Evolutionary conservation across 2,797 vertebrate species (phyloP).

Genomic region (Naso thynnoides): DNA sequence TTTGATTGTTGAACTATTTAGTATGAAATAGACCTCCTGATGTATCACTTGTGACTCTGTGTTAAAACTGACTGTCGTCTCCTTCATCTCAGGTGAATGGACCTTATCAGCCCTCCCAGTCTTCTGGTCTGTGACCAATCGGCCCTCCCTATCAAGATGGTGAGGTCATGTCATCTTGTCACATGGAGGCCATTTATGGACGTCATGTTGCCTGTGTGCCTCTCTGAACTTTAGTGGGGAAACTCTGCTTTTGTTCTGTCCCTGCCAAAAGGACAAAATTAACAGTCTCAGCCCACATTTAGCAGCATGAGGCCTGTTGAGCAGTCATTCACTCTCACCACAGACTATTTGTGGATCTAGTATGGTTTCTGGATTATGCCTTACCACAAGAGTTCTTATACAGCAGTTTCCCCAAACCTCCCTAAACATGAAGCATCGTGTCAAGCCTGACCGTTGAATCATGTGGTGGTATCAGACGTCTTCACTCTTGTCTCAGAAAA

Average conservation of each 20-base stretch:
- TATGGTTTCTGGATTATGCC: slow-evolving; percentile 58
- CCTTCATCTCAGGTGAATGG: slow-evolving; percentile 88
- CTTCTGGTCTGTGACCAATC: slow-evolving; percentile 88
- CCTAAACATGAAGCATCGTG: slow-evolving; percentile 45
- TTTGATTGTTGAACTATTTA: neutral
- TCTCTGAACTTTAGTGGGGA: slow-evolving; percentile 11
- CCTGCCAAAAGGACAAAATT: slow-evolving; percentile 41
- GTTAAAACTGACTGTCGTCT: neutral
- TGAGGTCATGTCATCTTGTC: slow-evolving; percentile 1
- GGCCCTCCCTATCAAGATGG: neutral
- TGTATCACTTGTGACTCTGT: neutral
- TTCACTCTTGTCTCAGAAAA: slow-evolving; percentile 6
- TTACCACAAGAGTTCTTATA: slow-evolving; percentile 40
- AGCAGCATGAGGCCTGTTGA: slow-evolving; percentile 34
- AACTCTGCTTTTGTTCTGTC: slow-evolving; percentile 45
- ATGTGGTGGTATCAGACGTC: slow-evolving; percentile 12
- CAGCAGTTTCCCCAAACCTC: slow-evolving; percentile 52
- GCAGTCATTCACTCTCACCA: slow-evolving; percentile 20
- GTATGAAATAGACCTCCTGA: neutral
- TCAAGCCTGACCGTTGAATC: slow-evolving; percentile 4
- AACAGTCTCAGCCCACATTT: slow-evolving; percentile 23
- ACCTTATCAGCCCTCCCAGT: slow-evolving; percentile 84
- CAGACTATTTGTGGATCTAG: slow-evolving; percentile 53
- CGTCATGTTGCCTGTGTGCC: slow-evolving; percentile 18
- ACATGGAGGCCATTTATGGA: slow-evolving; percentile 7